A percentile compares a stretch with the other conserved stretches of the same genome.
Conservation (phyloP, 1,140 invertebrate genomes). For the Drosophila prosaltans region DNA sequence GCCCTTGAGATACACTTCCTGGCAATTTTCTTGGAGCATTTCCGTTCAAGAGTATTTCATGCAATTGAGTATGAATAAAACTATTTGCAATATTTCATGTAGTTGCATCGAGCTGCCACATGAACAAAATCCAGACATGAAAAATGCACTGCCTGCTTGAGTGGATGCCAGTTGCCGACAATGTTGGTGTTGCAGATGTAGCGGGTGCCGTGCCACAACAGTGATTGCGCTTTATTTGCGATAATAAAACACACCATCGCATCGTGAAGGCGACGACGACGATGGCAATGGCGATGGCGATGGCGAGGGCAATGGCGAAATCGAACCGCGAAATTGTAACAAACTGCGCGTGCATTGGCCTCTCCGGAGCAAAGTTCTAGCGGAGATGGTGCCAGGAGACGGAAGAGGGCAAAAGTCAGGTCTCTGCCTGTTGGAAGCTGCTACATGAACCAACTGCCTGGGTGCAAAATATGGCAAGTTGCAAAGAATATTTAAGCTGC, state of each 20-base stretch:
- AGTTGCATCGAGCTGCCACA: constrained; percentile 62
- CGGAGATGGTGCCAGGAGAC: constrained; percentile 16
- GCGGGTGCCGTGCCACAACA: constrained; percentile 77
- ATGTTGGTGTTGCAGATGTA: constrained; percentile 27
- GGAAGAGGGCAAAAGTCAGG: constrained; percentile 70
- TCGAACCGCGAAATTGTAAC: constrained; percentile 81
- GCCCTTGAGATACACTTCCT: constrained; percentile 21
- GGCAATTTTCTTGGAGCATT: constrained; percentile 35
- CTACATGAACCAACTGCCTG: constrained; percentile 25
- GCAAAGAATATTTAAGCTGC: constrained; percentile 79
- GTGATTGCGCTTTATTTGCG: constrained; percentile 83
- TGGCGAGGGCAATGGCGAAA: constrained; percentile 33
- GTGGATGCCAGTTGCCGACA: constrained; percentile 9
- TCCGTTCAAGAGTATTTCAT: constrained; percentile 60
- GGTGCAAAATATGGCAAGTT: constrained; percentile 53
- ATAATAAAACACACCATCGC: constrained; percentile 82
- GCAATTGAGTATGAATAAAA: constrained; percentile 78
- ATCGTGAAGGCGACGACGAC: constrained; percentile 49
- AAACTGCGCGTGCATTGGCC: constrained; percentile 79
- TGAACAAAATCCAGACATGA: constrained; percentile 69
- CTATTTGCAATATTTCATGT: constrained; percentile 79
- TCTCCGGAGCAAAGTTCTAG: constrained; percentile 5
- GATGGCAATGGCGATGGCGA: constrained; percentile 32
- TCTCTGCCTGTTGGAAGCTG: constrained; percentile 32
- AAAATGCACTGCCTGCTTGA: constrained; percentile 47